Conservation (phyloP, 2,888 invertebrate species). For the Syritta pipiens region DNA sequence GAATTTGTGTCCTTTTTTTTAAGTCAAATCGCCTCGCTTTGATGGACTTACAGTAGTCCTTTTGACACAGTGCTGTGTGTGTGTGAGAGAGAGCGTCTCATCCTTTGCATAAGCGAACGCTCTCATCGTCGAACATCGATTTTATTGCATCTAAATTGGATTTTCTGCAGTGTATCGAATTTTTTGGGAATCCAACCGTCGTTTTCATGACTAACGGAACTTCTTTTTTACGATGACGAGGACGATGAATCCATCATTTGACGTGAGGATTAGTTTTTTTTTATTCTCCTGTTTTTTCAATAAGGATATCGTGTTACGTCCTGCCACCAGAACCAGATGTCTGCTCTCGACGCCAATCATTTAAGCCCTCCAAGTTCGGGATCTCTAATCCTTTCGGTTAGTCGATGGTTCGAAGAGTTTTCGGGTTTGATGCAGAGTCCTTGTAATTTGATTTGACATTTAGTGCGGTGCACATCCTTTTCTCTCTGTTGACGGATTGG, state of each 20-base stretch:
- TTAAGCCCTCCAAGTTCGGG: conserved; percentile 29
- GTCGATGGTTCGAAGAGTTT: conserved; percentile 28
- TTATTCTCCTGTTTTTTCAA: too few relatives aligned
- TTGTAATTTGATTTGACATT: conserved; percentile 66
- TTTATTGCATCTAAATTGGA: conserved; percentile 64
- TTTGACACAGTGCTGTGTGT: too few relatives aligned
- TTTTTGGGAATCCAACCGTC: conserved; percentile 1
- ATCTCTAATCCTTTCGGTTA: conserved; percentile 61
- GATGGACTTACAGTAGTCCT: conserved; percentile 75
- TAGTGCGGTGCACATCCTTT: conserved; percentile 22
- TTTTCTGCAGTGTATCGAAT: conserved; percentile 65
- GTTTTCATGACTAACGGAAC: conserved; percentile 64
- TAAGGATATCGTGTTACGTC: conserved; percentile 55
- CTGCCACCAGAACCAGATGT: conserved; percentile 43
- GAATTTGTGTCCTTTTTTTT: conserved; percentile 61
- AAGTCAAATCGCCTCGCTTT: conserved; percentile 78
- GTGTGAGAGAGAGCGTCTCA: too few relatives aligned
- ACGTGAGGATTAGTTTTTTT: conserved; percentile 59
- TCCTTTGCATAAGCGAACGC: conserved; percentile 56
- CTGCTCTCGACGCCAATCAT: conserved; percentile 45
- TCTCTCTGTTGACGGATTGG: not conserved
- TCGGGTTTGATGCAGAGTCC: conserved; percentile 28
- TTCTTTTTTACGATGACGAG: conserved; percentile 14
- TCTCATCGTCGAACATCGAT: conserved; percentile 49
- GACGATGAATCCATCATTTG: conserved; percentile 52